These are phyloP conservation scores for Cardiocondyla obscurior DNA, from an alignment of 1,140 invertebrate species.

Conservation along the genomic window DNA sequence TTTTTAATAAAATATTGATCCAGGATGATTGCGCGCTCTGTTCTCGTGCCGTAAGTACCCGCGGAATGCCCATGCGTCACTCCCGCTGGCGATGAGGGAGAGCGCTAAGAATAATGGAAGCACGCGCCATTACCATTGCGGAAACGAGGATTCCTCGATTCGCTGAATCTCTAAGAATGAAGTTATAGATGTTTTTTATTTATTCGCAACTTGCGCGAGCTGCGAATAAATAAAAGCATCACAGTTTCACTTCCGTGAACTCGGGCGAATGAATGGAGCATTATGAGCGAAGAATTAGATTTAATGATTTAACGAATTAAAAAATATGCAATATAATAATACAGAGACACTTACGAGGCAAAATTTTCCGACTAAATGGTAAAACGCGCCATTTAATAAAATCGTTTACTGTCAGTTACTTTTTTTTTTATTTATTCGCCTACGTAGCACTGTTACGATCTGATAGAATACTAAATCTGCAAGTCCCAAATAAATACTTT, in stretches of 20 bases:
- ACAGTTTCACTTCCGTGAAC: neutral
- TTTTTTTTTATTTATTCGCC: neutral
- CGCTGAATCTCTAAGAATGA: constrained; percentile 6
- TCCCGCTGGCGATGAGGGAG: neutral
- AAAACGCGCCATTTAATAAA: neutral
- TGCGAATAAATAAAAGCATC: constrained; percentile 1
- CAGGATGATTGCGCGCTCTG: constrained; percentile 26
- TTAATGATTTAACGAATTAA: constrained; percentile 1
- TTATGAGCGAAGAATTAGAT: neutral
- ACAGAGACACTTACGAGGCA: too few relatives aligned
- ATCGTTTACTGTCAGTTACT: neutral
- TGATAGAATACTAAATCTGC: neutral
- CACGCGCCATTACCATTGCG: constrained; percentile 23
- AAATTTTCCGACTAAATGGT: too few relatives aligned
- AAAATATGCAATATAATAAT: constrained; percentile 14
- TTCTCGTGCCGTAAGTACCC: constrained; percentile 27
- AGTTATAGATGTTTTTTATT: constrained; percentile 52
- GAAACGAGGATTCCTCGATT: constrained; percentile 44
- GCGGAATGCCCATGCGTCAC: constrained; percentile 25
- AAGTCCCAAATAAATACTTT: constrained; percentile 18
- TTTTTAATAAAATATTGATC: constrained; percentile 50
- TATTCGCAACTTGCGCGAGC: constrained; percentile 3
- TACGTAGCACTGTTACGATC: neutral
- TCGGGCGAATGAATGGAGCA: neutral
- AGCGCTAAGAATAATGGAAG: constrained; percentile 58